These are phyloP conservation scores for Chiloscyllium punctatum DNA, from an alignment of 2,797 vertebrate genomes.

Conservation along the genomic window DNA sequence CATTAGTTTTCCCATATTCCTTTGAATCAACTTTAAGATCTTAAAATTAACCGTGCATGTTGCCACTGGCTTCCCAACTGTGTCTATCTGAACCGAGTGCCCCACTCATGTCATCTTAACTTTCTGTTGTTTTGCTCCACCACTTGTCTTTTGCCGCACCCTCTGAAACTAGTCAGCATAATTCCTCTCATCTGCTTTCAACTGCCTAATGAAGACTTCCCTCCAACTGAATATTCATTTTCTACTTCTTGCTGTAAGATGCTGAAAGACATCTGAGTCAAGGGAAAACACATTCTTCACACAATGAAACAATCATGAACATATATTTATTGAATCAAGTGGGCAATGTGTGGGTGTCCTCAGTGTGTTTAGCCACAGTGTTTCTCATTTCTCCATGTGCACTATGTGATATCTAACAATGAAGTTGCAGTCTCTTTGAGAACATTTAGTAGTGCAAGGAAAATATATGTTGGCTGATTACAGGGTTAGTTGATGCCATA, in stretches of 20 bases:
- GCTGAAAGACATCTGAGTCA: neutral
- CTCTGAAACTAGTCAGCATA: neutral
- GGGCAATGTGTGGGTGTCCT: neutral
- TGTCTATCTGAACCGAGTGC: neutral
- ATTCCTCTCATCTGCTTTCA: neutral
- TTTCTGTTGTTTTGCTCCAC: neutral
- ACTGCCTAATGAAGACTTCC: neutral
- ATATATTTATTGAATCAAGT: slow-evolving; percentile 8
- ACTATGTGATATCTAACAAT: neutral
- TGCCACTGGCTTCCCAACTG: neutral
- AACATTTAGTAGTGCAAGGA: neutral
- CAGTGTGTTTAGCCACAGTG: neutral
- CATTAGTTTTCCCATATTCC: neutral
- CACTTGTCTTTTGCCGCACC: too few relatives aligned
- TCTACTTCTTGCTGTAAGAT: neutral
- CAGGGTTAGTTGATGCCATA: neutral
- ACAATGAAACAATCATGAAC: neutral
- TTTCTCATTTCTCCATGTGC: neutral
- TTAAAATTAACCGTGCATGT: neutral
- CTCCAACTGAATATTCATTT: neutral
- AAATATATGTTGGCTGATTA: neutral
- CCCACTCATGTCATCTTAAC: neutral
- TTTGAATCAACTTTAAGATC: neutral
- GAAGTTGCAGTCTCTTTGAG: neutral
- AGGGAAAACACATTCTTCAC: neutral